A percentile compares a stretch with the other conserved stretches of the same genome.
phyloP scores from a whole-genome alignment of 2,113 vertebrate genomes.

The Asarcornis scutulata region DNA sequence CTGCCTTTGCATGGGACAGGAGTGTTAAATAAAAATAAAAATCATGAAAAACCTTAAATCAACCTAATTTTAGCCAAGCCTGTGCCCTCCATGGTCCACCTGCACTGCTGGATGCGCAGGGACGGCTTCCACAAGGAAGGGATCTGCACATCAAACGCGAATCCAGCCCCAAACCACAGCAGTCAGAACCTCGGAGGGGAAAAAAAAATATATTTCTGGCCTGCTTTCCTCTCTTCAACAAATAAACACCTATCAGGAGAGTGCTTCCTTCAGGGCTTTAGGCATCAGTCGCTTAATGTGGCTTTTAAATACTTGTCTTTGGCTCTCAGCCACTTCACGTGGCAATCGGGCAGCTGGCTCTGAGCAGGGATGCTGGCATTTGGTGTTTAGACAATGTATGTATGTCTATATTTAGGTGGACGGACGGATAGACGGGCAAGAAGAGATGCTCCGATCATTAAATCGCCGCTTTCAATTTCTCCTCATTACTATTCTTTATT shows the following conservation, averaged over 20 bases:
- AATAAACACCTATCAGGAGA: background rate
- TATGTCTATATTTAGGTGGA: background rate
- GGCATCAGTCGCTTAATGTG: background rate
- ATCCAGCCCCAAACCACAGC: background rate
- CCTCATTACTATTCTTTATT: background rate
- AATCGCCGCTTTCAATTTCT: background rate
- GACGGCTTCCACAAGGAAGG: background rate
- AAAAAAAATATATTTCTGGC: background rate
- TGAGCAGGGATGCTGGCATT: background rate
- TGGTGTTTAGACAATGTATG: background rate
- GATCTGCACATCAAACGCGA: background rate
- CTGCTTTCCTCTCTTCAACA: background rate
- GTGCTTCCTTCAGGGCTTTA: background rate
- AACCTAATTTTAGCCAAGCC: background rate
- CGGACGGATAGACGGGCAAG: background rate
- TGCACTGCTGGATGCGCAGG: background rate
- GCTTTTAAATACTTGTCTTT: background rate
- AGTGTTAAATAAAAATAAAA: background rate
- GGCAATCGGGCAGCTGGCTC: background rate
- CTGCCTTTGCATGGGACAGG: fast-evolving
- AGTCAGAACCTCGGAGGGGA: background rate
- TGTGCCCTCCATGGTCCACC: background rate
- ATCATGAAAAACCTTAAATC: background rate
- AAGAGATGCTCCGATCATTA: background rate
- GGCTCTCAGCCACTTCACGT: background rate